A percentile compares a stretch with the other conserved stretches of the same genome.
These are phyloP conservation scores for Tetheella fluctuosa DNA, from an alignment of 2,888 invertebrate genomes.

Conservation along the genomic window DNA sequence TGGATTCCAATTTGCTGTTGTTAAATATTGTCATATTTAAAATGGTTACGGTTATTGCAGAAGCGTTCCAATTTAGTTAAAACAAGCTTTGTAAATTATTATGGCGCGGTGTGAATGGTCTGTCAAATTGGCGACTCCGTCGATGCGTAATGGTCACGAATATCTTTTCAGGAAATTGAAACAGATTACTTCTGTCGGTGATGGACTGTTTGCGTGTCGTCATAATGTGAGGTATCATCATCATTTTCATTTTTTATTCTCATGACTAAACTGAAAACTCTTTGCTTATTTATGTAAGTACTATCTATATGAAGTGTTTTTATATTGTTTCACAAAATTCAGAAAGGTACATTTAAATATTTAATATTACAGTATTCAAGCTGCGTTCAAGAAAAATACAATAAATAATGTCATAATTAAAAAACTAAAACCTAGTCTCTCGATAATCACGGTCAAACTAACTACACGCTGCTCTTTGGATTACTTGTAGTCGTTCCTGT, in stretches of 20 bases:
- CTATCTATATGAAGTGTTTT: no score
- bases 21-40: conserved; percentile 52
- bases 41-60: conserved; percentile 59
- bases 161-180: conserved; percentile 64
- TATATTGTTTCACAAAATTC: no score
- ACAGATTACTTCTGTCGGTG: conserved; percentile 59
- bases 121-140: conserved; percentile 42
- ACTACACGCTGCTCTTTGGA: background rate
- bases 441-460: background rate
- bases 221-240: no score
- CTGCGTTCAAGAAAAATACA: background rate
- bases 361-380: background rate
- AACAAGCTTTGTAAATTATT: conserved; percentile 61
- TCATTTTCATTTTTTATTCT: conserved; percentile 53
- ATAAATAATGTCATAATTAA: background rate
- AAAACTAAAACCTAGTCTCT: background rate
- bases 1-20: conserved; percentile 55
- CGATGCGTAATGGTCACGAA: conserved; percentile 52
- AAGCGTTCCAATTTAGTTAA: conserved; percentile 62
- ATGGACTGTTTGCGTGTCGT: conserved; percentile 67
- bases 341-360: background rate
- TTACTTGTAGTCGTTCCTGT: background rate
- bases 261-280: conserved; percentile 16
- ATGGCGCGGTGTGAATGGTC: conserved; percentile 52
- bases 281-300: background rate